Percentiles rank a stretch among this genome's conserved stretches.
Conservation (phyloP, 1,140 invertebrate genomes). For the Leptinotarsa lineolata region DNA sequence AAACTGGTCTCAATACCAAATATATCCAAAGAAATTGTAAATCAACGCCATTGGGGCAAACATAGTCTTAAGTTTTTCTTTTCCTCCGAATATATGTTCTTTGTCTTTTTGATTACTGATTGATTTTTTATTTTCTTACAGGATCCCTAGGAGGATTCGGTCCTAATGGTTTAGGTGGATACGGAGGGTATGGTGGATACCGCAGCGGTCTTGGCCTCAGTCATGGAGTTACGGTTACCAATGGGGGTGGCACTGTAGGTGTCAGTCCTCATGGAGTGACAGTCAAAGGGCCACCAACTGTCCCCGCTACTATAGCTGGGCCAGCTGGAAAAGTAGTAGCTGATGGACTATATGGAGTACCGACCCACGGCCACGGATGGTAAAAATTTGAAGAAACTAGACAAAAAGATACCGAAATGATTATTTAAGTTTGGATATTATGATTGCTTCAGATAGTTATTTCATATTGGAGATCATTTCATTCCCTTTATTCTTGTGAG, state of each 20-base stretch:
- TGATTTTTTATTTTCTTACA: not conserved
- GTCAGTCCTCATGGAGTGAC: slow-evolving; percentile 37
- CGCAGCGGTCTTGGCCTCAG: slow-evolving; percentile 6
- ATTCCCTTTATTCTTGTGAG: no score
- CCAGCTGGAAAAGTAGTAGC: slow-evolving; percentile 44
- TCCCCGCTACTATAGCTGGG: slow-evolving; percentile 43
- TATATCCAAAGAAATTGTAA: no score
- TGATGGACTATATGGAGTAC: slow-evolving; percentile 41
- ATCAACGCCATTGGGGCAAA: no score
- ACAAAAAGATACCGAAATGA: no score
- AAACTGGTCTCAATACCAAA: no score
- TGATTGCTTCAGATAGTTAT: no score
- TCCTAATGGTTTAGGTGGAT: not conserved
- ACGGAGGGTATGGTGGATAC: not conserved
- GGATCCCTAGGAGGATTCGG: not conserved
- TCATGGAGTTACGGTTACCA: slow-evolving; percentile 29
- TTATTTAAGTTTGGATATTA: no score
- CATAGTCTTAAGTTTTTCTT: no score
- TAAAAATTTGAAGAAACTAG: not conserved
- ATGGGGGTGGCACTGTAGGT: slow-evolving; percentile 33
- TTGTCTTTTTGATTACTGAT: no score
- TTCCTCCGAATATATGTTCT: no score
- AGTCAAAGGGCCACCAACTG: slow-evolving; percentile 43
- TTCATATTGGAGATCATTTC: no score
- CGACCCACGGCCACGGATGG: slow-evolving; percentile 17